phyloP scores from a whole-genome alignment of 2,888 invertebrate genomes.

The Dascillus cervinus region DNA sequence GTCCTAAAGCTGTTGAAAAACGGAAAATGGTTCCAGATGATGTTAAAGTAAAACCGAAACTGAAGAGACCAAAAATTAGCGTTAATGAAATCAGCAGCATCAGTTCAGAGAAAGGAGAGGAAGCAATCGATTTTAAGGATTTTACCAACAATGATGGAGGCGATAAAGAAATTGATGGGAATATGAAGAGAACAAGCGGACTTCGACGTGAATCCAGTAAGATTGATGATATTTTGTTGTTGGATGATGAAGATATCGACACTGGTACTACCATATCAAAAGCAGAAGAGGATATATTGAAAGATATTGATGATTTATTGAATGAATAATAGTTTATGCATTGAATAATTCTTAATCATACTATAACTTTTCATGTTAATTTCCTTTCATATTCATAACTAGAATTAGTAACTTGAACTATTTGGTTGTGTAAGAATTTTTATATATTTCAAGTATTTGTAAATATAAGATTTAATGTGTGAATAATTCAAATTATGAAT shows the following conservation, averaged over 20 bases:
- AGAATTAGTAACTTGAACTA: too few relatives aligned
- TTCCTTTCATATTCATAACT: too few relatives aligned
- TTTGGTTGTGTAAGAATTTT: too few relatives aligned
- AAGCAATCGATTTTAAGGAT: not conserved
- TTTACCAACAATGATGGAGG: not conserved
- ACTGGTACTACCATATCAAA: conserved; percentile 27
- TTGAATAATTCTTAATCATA: too few relatives aligned
- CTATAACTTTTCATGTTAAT: too few relatives aligned
- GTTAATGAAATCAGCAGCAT: not conserved
- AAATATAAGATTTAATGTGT: too few relatives aligned
- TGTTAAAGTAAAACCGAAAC: conserved; percentile 14
- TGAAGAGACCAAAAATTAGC: conserved; percentile 4
- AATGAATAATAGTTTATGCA: conserved; percentile 28
- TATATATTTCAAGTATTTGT: too few relatives aligned
- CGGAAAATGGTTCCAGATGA: conserved; percentile 8
- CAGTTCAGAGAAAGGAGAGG: conserved; percentile 9
- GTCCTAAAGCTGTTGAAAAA: conserved; percentile 2
- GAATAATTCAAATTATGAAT: too few relatives aligned
- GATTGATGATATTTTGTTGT: conserved; percentile 31
- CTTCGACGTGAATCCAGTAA: conserved; percentile 20
- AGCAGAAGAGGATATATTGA: conserved; percentile 39
- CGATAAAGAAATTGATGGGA: too few relatives aligned
- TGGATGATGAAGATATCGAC: conserved; percentile 35
- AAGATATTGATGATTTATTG: conserved; percentile 40
- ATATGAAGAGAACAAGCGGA: not conserved